Evolutionary conservation across 2,797 vertebrate species (phyloP).

Genomic region (Atherinosoma microstoma): DNA sequence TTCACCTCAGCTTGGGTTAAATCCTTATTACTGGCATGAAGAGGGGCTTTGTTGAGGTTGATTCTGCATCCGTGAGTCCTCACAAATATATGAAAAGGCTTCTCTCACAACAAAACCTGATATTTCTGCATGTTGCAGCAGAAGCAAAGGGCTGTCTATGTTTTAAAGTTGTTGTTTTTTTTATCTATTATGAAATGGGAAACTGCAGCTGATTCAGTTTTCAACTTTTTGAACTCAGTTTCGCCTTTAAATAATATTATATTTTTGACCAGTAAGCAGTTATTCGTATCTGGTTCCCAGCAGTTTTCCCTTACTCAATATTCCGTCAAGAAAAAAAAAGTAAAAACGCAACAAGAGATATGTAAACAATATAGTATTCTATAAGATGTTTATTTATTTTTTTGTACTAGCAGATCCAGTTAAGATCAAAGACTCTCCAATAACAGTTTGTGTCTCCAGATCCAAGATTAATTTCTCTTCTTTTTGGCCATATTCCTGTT

Average conservation of each 20-base stretch:
- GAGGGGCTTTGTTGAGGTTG: conserved; percentile 15
- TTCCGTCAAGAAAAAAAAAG: conserved; percentile 19
- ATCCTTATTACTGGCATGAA: conserved; percentile 30
- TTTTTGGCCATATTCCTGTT: conserved; percentile 6
- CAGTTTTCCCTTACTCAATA: conserved; percentile 38
- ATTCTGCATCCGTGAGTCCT: conserved; percentile 14
- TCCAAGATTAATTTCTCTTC: background rate
- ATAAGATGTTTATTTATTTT: background rate
- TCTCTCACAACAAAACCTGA: conserved; percentile 16
- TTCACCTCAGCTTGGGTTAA: conserved; percentile 20
- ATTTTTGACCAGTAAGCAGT: conserved; percentile 55
- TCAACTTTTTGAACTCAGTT: conserved; percentile 53
- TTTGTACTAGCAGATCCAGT: background rate
- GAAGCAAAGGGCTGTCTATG: conserved; percentile 30
- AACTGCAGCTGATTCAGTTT: conserved; percentile 44
- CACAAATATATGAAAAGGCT: conserved; percentile 10
- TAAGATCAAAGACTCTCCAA: background rate
- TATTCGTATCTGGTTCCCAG: conserved; percentile 22
- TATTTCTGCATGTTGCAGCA: conserved; percentile 14
- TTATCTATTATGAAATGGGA: conserved; percentile 24
- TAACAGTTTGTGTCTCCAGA: background rate
- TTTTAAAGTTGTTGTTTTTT: conserved; percentile 6
- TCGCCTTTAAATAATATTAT: conserved; percentile 40
- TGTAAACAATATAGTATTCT: background rate
- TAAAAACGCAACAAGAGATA: conserved; percentile 24